These are phyloP conservation scores for Xylocampa areola DNA, from an alignment of 2,888 invertebrate species.

Conservation along the genomic window DNA sequence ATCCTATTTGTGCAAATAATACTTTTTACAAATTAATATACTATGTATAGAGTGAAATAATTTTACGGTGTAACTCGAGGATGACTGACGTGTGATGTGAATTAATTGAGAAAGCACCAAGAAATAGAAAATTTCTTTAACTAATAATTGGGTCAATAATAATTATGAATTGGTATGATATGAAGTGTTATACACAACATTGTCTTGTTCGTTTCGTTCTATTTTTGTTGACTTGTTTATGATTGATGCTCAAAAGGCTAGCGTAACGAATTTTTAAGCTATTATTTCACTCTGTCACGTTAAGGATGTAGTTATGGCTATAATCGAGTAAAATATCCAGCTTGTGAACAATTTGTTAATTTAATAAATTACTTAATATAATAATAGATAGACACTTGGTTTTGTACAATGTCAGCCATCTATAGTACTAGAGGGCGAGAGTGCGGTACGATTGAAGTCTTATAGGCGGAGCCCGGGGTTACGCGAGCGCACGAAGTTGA, in stretches of 20 bases:
- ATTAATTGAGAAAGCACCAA: constrained; percentile 31
- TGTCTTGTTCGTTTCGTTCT: not conserved
- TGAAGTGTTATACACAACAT: not conserved
- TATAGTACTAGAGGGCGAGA: constrained; percentile 72
- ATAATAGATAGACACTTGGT: constrained; percentile 79
- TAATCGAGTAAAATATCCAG: constrained; percentile 56
- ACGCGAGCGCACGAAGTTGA: constrained; percentile 97
- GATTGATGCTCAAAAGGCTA: constrained; percentile 3
- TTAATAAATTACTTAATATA: constrained; percentile 88
- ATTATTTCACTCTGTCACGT: constrained; percentile 40
- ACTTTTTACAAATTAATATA: constrained; percentile 83
- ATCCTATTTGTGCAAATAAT: constrained; percentile 82
- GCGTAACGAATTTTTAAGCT: no score
- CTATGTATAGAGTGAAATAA: constrained; percentile 62
- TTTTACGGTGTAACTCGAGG: constrained; percentile 56
- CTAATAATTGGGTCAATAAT: not conserved
- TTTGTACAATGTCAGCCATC: constrained; percentile 88
- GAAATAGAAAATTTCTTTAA: constrained; percentile 23
- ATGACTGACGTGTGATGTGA: constrained; percentile 68
- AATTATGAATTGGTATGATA: not conserved
- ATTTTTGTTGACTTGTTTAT: not conserved
- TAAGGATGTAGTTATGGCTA: constrained; percentile 53
- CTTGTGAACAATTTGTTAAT: constrained; percentile 56
- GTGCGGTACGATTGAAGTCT: constrained; percentile 53
- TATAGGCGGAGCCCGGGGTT: constrained; percentile 96